Evolutionary conservation across 2,888 invertebrate species (phyloP).

Genomic region (Blomia tropicalis): DNA sequence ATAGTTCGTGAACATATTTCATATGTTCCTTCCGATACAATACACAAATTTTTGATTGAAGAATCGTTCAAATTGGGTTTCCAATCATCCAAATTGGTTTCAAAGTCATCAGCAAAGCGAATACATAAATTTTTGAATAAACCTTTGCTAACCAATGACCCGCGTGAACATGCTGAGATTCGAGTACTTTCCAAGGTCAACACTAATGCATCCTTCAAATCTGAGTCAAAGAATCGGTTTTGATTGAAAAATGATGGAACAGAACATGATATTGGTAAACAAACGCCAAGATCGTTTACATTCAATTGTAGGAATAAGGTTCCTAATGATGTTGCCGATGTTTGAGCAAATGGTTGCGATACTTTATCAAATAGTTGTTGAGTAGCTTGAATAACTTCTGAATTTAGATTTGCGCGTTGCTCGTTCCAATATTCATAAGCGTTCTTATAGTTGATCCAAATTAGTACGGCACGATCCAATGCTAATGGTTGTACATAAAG

Average conservation of each 20-base stretch:
- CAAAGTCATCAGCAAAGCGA: constrained; percentile 91
- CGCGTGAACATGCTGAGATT: constrained; percentile 82
- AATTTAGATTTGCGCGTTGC: constrained; percentile 74
- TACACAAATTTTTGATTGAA: constrained; percentile 71
- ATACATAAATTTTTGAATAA: constrained; percentile 53
- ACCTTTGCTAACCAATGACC: constrained; percentile 83
- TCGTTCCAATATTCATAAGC: constrained; percentile 99
- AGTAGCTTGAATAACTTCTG: constrained; percentile 48
- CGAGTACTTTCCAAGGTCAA: constrained; percentile 90
- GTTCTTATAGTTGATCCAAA: constrained; percentile 98
- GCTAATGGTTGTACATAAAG: constrained; percentile 93
- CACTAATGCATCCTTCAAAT: constrained; percentile 76
- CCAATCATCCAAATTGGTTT: constrained; percentile 91
- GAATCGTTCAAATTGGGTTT: constrained; percentile 68
- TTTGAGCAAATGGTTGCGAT: constrained; percentile 50
- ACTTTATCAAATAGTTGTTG: constrained; percentile 53
- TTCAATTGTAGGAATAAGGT: constrained; percentile 82
- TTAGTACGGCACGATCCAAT: constrained; percentile 90
- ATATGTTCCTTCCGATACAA: constrained; percentile 96
- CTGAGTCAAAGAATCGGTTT: constrained; percentile 43
- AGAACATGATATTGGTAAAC: constrained; percentile 47
- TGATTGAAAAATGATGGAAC: constrained; percentile 24
- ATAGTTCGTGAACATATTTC: constrained; percentile 88
- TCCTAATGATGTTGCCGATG: constrained; percentile 58
- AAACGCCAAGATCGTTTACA: constrained; percentile 90